Evolutionary conservation across 2,888 invertebrate genomes (phyloP), one percentile per base, ranked within the genome.

Genomic region (Tridacna gigas): DNA sequence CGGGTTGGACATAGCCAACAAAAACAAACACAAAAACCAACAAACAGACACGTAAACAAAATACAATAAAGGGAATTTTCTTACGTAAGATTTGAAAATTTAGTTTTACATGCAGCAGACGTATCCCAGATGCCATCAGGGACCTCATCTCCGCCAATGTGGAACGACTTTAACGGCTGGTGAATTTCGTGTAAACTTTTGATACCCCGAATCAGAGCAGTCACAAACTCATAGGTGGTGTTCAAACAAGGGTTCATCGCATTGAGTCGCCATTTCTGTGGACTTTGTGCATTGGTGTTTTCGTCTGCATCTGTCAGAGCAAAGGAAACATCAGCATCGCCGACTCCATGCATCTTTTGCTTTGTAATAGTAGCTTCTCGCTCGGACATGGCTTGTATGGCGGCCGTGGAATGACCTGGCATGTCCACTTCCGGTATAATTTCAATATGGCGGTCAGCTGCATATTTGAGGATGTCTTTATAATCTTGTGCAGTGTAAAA

Each of bases 351-450:
- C n/a, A 61, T 74, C 22, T 69, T 48, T 18, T 79, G 28, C 66
- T 75, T 63, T 9, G 45, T n/a, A 26, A 83, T 65, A 13, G 61
- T 75, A 3, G 67, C 45, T 2, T 84, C 81, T 4, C 90, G 77
- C 11, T 83, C 77, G 18, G 79, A 82, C 91, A 91, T 91, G 12
- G 91, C 81, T n/a, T 88, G 89, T 76, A 94, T 90, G n/a, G 93
- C 91, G 7, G 93, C 91, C 13, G 87, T 25, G 15, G 82, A 77
- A 79, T 93, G 93, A 20, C 93, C 92, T 0, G 92, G 93, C 85
- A 90, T 89, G 82, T 93, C 93, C 61, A 94, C 88, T 88, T 94
- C 94, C 9, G 93, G 93, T 77, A 94, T 92, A 25, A 94, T 90
- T 77, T 89, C 87, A 61, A 93, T 91, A 80, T 92, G 89, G 15